Base-by-base conservation (phyloP, 2,113 vertebrate species). In the Cyprinodon brontotheroides region DNA sequence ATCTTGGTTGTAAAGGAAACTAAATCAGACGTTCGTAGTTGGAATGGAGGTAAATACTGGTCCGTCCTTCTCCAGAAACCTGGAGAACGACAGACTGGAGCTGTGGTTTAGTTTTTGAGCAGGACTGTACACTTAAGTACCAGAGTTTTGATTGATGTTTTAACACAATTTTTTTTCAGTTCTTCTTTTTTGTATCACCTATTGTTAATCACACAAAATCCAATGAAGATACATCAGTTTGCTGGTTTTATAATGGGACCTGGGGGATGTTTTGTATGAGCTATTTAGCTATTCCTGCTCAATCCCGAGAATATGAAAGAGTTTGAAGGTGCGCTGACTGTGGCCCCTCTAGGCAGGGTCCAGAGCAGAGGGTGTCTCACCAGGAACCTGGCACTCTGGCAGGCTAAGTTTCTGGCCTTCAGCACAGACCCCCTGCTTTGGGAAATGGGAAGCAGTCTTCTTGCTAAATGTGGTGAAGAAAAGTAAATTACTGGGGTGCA, bases 381-480 rank as follows among this genome's bases (percentile, higher is more conserved):
- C 83, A 50, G 89, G 89, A 85, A 61, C 80, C 88, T 88, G 89
- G n/a, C n/a, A n/a, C n/a, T n/a, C n/a, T n/a, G n/a, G 64, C 41
- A 66, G 41, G 88, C 88, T 81, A 89, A 86, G 86, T 83, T 82
- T 93, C 88, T 93, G 87, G 87, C 86, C 82, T 76, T 75, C 89
- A 91, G 90, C 73, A 12, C 11, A 53, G 92, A 92, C 94, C 93
- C 94, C 91, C 92, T 93, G 94, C 92, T 93, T 93, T 86, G 88
- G 78, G 93, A 95, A 90, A 94, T 95, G 94, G 94, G 94, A 95
- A 90, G 89, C 95, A 93, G 95, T 87, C 90, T 84, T 93, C 94
- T 90, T 96, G 97, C 93, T 97, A 96, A 96, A 95, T 97, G 97
- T 96, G 95, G 94, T 95, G 96, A 95, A 96, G 93, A 96, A 95